These are phyloP conservation scores for Papilio dardanus DNA, from an alignment of 1,140 invertebrate genomes.

Conservation along the genomic window DNA sequence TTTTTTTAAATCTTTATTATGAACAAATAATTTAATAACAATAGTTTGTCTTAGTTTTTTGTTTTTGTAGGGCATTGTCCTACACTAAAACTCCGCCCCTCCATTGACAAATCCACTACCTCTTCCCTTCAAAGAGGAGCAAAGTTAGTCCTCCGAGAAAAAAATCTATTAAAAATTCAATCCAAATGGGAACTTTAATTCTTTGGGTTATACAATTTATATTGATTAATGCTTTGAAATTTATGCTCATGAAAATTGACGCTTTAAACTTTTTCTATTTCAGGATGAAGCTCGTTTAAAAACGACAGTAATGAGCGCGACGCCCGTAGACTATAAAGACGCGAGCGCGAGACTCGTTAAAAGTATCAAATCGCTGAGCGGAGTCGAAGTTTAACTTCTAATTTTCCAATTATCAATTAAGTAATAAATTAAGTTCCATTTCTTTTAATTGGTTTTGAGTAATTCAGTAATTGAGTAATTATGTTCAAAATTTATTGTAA, in stretches of 20 bases:
- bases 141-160: too few species aligned
- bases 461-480: neutral
- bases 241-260: too few species aligned
- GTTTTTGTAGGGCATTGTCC: too few species aligned
- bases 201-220: neutral
- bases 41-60: too few species aligned
- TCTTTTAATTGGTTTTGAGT: neutral
- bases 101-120: too few species aligned
- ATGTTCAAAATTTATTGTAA: constrained; percentile 25
- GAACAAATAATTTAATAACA: too few species aligned
- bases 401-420: neutral
- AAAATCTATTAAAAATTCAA: too few species aligned
- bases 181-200: too few species aligned
- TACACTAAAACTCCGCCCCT: too few species aligned
- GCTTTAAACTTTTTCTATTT: constrained; percentile 38
- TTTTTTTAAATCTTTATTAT: too few species aligned
- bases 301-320: constrained; percentile 86
- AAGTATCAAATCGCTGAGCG: constrained; percentile 84
- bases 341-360: constrained; percentile 88
- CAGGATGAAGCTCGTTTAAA: constrained; percentile 94
- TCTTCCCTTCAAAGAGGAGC: too few species aligned
- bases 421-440: neutral
- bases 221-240: too few species aligned
- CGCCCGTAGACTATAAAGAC: constrained; percentile 89
- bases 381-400: constrained; percentile 76